Base-by-base conservation (phyloP, 2,888 invertebrate species). In the Syritta pipiens region DNA sequence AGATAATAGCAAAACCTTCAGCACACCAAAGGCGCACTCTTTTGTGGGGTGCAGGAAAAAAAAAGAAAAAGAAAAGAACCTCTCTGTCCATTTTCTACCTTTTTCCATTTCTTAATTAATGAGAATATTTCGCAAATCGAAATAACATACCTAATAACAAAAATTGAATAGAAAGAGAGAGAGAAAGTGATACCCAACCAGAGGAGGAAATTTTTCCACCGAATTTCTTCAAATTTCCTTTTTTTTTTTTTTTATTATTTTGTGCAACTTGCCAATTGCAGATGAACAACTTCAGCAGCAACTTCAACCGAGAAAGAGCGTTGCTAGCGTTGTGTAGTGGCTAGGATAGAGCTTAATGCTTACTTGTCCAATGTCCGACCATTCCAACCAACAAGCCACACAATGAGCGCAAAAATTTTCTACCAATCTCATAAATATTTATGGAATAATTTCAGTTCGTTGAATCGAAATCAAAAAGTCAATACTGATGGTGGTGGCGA, bases 381-480 rank as follows among this genome's bases (percentile, higher is more conserved):
- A 37, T 35, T 53, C 32, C 14, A 40, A 28, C 59, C 42, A 55
- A 55, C 77, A 48, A 65, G 59, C n/a, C 49, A 67, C 49, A 74
- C 79, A 74, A 74, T 68, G 55, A 79, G 62, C 49, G 57, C 32
- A 67, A 55, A 60, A 79, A 42, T 62, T 35, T 68, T 74, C 74
- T 62, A 46, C 60, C 74, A 68, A 57, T 68, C 79, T 79, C 74
- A 79, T 79, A 79, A 79, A 79, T 79, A 79, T 79, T 79, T 79
- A 79, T 79, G 79, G 79, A 79, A 79, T 79, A 79, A 79, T 79
- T 79, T 79, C 79, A 79, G 79, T 68, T 68, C 62, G 74, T 79
- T 79, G 79, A 74, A 79, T 79, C 74, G 79, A 79, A 79, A 74
- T 79, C 79, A 74, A 79, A 79, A 74, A 74, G 67, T 68, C 79